Conservation (phyloP, 2,888 invertebrate species). For the Machimus atricapillus region DNA sequence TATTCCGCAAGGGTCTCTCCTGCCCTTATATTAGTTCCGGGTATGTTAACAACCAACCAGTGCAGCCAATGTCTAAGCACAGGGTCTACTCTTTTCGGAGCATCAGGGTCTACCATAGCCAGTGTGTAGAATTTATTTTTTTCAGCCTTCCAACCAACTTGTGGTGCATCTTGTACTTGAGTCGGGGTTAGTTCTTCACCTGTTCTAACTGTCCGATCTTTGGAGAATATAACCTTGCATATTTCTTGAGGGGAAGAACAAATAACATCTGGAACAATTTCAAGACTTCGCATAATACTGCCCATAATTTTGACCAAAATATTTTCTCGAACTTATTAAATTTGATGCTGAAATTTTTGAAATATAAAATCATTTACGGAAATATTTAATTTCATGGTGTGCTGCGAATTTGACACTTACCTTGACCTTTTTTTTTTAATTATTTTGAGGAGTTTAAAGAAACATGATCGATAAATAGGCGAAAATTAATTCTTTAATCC, state of each 20-base stretch:
- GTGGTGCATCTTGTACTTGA: slow-evolving; percentile 76
- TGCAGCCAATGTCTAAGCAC: slow-evolving; percentile 85
- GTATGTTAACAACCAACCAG: slow-evolving; percentile 85
- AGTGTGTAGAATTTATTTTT: slow-evolving; percentile 70
- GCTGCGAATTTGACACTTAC: neutral
- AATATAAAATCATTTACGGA: neutral
- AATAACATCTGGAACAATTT: slow-evolving; percentile 79
- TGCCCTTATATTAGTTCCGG: slow-evolving; percentile 69
- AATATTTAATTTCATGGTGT: neutral
- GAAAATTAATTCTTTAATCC: slow-evolving; percentile 66
- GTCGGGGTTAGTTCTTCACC: slow-evolving; percentile 80
- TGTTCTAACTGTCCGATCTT: slow-evolving; percentile 65
- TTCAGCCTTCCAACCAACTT: slow-evolving; percentile 59
- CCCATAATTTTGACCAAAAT: neutral
- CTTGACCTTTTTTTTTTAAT: neutral
- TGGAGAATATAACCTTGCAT: slow-evolving; percentile 61
- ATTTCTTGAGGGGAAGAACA: slow-evolving; percentile 67
- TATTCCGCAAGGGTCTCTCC: slow-evolving; percentile 80
- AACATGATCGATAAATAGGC: neutral
- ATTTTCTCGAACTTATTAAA: neutral
- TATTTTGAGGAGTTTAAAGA: too few relatives aligned
- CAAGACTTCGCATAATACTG: slow-evolving; percentile 60
- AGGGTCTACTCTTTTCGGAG: slow-evolving; percentile 72
- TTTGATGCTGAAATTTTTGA: neutral
- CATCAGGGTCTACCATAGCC: slow-evolving; percentile 78